phyloP scores from a whole-genome alignment of 92 coral and sea anemone species.

The Desmophyllum pertusum region DNA sequence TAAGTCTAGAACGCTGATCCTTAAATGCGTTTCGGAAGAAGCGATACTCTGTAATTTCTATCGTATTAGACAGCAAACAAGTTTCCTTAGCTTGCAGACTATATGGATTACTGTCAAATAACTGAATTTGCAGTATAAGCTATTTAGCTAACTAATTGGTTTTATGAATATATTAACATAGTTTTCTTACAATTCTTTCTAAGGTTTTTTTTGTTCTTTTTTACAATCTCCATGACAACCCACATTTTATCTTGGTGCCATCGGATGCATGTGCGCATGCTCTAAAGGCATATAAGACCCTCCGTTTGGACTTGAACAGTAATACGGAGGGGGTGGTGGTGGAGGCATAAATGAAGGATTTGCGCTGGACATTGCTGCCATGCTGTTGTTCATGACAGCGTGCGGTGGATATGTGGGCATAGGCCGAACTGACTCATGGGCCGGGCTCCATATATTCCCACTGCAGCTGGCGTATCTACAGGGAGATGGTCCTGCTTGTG shows the following conservation, averaged over 20 bases:
- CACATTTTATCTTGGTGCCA: slow-evolving; percentile 81
- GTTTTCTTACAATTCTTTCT: slow-evolving; percentile 5
- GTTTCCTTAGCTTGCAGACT: slow-evolving; percentile 18
- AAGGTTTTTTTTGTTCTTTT: neutral
- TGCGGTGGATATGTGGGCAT: slow-evolving; percentile 82
- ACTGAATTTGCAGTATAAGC: slow-evolving; percentile 36
- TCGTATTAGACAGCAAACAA: neutral
- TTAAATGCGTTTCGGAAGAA: slow-evolving; percentile 40
- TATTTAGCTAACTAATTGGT: slow-evolving; percentile 42
- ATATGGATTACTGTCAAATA: slow-evolving; percentile 34
- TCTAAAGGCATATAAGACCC: slow-evolving; percentile 95
- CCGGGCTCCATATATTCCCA: slow-evolving; percentile 96
- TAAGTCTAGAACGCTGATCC: slow-evolving; percentile 37
- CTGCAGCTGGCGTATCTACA: slow-evolving; percentile 96
- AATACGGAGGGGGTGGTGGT: slow-evolving; percentile 94
- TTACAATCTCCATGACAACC: neutral
- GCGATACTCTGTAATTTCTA: slow-evolving; percentile 12
- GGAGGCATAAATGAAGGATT: slow-evolving; percentile 87
- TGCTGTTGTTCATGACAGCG: slow-evolving; percentile 81
- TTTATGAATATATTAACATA: slow-evolving; percentile 25
- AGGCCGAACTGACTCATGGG: slow-evolving; percentile 87
- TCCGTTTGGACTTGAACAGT: slow-evolving; percentile 85
- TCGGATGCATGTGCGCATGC: slow-evolving; percentile 83
- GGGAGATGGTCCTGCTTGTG: slow-evolving; percentile 80
- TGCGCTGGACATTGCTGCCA: slow-evolving; percentile 77